Base-by-base conservation (phyloP, 2,797 vertebrate species). In the Cuniculus paca region DNA sequence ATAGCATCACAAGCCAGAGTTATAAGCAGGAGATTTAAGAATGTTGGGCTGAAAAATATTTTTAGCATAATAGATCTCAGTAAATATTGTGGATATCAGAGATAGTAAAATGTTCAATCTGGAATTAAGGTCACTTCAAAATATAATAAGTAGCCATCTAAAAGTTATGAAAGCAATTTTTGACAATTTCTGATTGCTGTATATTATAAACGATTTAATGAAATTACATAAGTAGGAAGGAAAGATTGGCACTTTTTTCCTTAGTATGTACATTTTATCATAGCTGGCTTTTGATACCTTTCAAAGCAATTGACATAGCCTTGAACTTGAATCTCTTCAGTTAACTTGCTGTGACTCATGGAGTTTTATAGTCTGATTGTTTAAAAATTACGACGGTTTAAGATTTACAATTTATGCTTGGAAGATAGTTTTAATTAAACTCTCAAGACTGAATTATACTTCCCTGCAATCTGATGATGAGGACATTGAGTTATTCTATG, bases 341-440 rank as follows among this genome's bases (percentile, higher is more conserved):
- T 82, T 82, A 80, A 42, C 90, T 79, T 72, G 34, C 36, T 96
- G 50, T 31, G 61, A 60, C 19, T 96, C 84, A 68, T 31, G 68
- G 45, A 75, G 39, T 90, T 95, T 93, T 94, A 45, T 42, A 91
- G 88, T 97, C 45, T 65, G 39, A 36, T 65, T 95, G 36, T 81
- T 91, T 88, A 63, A 14, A 80, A n/a, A 34, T 75, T 5, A 60
- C 54, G 54, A 54, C 5, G 17, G 17, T 19, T 54, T 19, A 54
- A 89, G 13, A 92, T 84, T 88, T 83, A 63, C 0, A 42, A 19
- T 85, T 80, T 54, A 95, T 9, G 87, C 50, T 70, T 56, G 14
- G 87, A 95, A 91, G 56, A 6, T 58, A 78, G 6, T 97, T 95
- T 89, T 94, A 97, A 45, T 85, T 89, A 77, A 74, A 84, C 56